These are phyloP conservation scores for Puffinus mauretanicus DNA, from an alignment of 2,113 vertebrate species.

Conservation along the genomic window DNA sequence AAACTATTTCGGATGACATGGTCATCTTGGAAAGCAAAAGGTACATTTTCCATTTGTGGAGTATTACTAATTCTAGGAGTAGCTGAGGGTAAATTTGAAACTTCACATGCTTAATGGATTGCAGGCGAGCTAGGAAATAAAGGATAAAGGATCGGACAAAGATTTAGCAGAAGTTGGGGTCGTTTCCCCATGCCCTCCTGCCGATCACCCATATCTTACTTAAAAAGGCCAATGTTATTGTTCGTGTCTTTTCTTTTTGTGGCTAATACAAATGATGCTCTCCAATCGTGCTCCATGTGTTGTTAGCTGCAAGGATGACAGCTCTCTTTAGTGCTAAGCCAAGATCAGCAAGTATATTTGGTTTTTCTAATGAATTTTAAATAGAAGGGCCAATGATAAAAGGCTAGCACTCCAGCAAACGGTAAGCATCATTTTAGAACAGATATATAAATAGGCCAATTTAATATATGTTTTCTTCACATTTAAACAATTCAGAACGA, in stretches of 20 bases:
- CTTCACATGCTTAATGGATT: neutral
- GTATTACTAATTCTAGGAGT: slow-evolving; percentile 14
- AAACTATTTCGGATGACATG: neutral
- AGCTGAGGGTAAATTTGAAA: slow-evolving; percentile 12
- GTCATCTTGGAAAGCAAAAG: slow-evolving; percentile 45
- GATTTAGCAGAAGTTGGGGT: neutral
- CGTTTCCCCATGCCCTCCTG: neutral
- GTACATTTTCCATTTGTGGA: slow-evolving; percentile 31
- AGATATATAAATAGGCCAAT: neutral
- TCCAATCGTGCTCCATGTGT: neutral
- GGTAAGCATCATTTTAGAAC: neutral
- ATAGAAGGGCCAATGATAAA: neutral
- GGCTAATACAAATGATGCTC: neutral
- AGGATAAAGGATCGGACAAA: neutral
- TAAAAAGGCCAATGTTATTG: neutral
- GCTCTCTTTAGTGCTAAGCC: slow-evolving; percentile 26
- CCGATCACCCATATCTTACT: neutral
- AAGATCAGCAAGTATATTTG: slow-evolving; percentile 45
- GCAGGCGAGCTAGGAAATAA: neutral
- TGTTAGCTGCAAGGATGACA: slow-evolving; percentile 26
- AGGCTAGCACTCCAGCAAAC: neutral
- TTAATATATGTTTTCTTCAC: neutral
- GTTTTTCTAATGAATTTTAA: slow-evolving; percentile 33
- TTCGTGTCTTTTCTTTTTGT: neutral
- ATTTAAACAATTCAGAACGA: neutral